Conservation (phyloP, 2,113 vertebrate genomes). For the Channa argus region DNA sequence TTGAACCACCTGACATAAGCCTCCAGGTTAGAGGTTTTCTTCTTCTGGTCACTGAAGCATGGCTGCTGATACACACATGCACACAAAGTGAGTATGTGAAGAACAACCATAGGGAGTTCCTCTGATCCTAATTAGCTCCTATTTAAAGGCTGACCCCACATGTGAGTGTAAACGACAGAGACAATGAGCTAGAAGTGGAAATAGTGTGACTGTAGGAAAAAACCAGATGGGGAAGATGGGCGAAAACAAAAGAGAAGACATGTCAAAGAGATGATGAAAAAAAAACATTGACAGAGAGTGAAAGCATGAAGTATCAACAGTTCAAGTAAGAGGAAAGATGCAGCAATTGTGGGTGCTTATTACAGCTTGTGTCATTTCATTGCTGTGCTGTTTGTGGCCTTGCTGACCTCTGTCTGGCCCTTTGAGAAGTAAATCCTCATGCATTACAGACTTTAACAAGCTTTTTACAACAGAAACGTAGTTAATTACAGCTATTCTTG, state of each 20-base stretch:
- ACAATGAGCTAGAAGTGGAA: constrained; percentile 19
- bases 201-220: constrained; percentile 6
- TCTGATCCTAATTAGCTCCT: constrained; percentile 59
- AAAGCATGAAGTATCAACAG: neutral
- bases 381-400: constrained; percentile 5
- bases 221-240: neutral
- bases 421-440: constrained; percentile 9
- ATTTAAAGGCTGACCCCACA: constrained; percentile 39
- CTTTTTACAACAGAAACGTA: too few relatives aligned
- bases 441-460: too few relatives aligned
- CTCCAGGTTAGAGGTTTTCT: constrained; percentile 93
- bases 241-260: neutral
- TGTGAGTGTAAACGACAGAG: constrained; percentile 47
- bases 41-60: constrained; percentile 89
- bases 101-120: constrained; percentile 23
- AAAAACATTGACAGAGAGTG: constrained; percentile 4
- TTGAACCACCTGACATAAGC: constrained; percentile 98
- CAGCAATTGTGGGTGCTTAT: neutral
- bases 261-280: neutral
- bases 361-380: constrained; percentile 8
- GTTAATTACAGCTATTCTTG: too few relatives aligned
- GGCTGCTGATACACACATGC: constrained; percentile 74
- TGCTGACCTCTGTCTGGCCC: constrained; percentile 18
- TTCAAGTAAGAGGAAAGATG: constrained; percentile 2
- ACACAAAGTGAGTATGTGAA: constrained; percentile 12